A percentile compares a stretch with the other conserved stretches of the same genome.
phyloP scores from a whole-genome alignment of 2,888 invertebrate species.

The Phalera bucephala region DNA sequence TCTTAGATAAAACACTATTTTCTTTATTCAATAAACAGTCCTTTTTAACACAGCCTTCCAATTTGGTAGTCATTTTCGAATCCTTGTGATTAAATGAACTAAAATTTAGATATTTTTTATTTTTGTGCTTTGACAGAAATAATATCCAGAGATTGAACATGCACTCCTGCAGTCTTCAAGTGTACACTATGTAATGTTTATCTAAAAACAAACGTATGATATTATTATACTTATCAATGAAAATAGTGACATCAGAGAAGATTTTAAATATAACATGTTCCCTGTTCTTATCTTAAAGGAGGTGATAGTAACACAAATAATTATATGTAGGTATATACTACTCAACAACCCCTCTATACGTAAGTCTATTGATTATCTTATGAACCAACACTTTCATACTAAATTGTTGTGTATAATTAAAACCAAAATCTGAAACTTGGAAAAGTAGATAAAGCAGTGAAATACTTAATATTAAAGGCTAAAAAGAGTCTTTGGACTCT shows the following conservation, averaged over 20 bases:
- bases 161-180: not conserved
- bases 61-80: slow-evolving; percentile 17
- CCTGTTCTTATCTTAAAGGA: no score
- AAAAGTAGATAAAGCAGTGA: no score
- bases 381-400: no score
- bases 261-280: not conserved
- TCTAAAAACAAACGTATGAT: slow-evolving; percentile 1
- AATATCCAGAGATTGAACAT: not conserved
- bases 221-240: not conserved
- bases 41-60: slow-evolving; percentile 48
- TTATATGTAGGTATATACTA: no score
- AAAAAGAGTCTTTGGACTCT: no score
- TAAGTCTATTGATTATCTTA: no score
- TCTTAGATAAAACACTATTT: slow-evolving; percentile 46
- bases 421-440: no score
- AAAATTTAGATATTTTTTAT: slow-evolving; percentile 27
- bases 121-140: slow-evolving; percentile 7
- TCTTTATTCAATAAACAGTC: slow-evolving; percentile 46
- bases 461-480: no score
- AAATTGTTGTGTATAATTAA: no score
- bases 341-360: no score
- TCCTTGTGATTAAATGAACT: slow-evolving; percentile 18
- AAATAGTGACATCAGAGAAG: not conserved
- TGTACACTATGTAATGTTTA: not conserved
- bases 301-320: no score